Base-by-base conservation (phyloP, 2,797 vertebrate genomes). In the Paedocypris micromegethes region DNA sequence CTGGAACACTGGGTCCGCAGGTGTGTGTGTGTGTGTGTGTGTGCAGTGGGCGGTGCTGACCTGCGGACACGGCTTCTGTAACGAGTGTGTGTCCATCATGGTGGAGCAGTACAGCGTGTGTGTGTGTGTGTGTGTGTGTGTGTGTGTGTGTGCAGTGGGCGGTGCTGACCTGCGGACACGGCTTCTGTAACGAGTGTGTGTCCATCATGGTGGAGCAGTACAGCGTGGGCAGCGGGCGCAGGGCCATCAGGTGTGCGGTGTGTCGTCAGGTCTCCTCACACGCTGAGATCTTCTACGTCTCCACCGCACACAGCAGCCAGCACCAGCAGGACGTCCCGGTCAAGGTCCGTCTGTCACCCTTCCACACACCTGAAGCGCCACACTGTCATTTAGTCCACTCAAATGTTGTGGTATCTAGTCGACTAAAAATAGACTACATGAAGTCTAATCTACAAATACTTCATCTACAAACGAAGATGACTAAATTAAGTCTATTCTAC, bases 61-160 rank as follows among this genome's bases (percentile, higher is more conserved):
- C 0, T 99, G 97, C 8, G 96, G 97, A n/a, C 97, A 99, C 81
- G 98, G 97, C 82, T 99, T 99, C 83, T 99, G 97, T 60, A 98
- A 98, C 2, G 94, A 97, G 72, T 99, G 96, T 77, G 86, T 93
- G 5, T 90, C 97, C 6, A 98, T 99, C 82, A 98, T 98, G 42
- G 89, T 98, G 72, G 94, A 97, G 68, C 96, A 98, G 78, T 98
- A 98, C 87, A 99, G 97, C 0, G 41, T 8, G 47, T 5, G 3
- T 52, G 40, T 46, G 9, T 59, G 40, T 7, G 6, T 60, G 41
- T 43, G 6, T 5, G 1, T 60, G 0, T 2, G 3, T 6, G 38
- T 47, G 51, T 57, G 43, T 6, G 3, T 59, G 40, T 43, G 66
- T 39, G 37, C 66, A 99, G 97, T 99, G 96, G 97, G 95, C 96